These are phyloP conservation scores for Microhierax caerulescens DNA, from an alignment of 2,797 vertebrate species.

Conservation along the genomic window DNA sequence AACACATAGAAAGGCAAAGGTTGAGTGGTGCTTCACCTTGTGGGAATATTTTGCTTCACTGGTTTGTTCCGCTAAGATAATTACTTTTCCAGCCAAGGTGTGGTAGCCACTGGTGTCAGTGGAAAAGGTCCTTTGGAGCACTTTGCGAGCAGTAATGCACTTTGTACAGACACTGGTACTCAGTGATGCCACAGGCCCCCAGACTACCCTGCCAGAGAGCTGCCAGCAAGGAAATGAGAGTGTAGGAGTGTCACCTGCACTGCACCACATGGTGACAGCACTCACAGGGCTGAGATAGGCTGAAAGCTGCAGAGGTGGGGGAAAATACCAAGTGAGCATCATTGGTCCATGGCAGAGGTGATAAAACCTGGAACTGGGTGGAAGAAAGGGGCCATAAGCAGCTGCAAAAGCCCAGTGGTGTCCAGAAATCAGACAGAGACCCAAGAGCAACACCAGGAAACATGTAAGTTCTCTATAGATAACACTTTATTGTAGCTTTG, in stretches of 20 bases:
- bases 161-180: neutral
- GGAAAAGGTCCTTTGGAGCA: neutral
- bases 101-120: neutral
- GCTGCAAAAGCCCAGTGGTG: rapidly evolving
- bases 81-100: neutral
- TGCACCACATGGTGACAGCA: neutral
- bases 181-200: rapidly evolving
- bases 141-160: rapidly evolving
- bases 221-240: neutral
- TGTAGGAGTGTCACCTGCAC: neutral
- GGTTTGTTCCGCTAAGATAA: neutral
- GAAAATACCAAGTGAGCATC: neutral
- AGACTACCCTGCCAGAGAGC: rapidly evolving
- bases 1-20: neutral
- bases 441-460: neutral
- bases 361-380: neutral
- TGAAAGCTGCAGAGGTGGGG: neutral
- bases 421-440: neutral
- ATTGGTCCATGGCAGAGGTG: neutral
- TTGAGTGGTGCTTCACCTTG: neutral
- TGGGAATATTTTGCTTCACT: neutral
- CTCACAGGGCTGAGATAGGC: neutral
- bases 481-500: neutral
- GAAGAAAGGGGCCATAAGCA: neutral
- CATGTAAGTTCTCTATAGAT: neutral